Evolutionary conservation across 2,113 vertebrate species (phyloP).

Genomic region (Pungitius pungitius): DNA sequence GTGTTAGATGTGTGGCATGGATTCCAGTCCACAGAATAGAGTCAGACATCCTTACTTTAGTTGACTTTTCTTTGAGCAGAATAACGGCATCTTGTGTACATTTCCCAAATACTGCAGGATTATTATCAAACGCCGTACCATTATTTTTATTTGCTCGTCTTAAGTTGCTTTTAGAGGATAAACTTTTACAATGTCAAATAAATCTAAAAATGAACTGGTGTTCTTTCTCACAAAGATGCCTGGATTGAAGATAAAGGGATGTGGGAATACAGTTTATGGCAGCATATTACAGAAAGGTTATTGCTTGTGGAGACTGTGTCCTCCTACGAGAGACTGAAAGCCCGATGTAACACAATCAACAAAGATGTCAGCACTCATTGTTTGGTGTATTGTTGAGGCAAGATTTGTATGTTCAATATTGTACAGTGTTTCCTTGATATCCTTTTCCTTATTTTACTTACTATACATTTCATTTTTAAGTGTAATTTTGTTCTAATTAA

Average conservation of each 20-base stretch:
- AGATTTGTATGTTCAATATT: not conserved
- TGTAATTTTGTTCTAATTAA: not conserved
- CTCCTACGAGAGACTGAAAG: not conserved
- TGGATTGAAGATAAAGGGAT: slow-evolving; percentile 24
- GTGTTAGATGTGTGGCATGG: slow-evolving; percentile 18
- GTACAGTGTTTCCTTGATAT: not conserved
- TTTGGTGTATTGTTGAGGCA: not conserved
- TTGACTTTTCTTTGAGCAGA: not conserved
- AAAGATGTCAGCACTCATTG: not conserved
- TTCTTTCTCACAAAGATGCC: slow-evolving; percentile 8
- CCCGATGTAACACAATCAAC: not conserved
- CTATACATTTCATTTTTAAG: not conserved
- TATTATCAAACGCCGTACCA: not conserved
- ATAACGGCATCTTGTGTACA: not conserved
- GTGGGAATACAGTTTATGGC: slow-evolving; percentile 21
- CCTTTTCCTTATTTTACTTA: not conserved
- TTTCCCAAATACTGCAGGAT: not conserved
- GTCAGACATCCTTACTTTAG: not conserved
- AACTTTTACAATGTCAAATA: slow-evolving; percentile 35
- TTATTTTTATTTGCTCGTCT: slow-evolving; percentile 6
- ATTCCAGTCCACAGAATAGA: not conserved
- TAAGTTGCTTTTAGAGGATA: slow-evolving; percentile 20
- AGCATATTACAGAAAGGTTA: slow-evolving; percentile 17
- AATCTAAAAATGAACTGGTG: slow-evolving; percentile 16
- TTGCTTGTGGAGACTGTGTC: slow-evolving; percentile 3